Base-by-base conservation (phyloP, 2,888 invertebrate genomes). In the Apantesis nais region DNA sequence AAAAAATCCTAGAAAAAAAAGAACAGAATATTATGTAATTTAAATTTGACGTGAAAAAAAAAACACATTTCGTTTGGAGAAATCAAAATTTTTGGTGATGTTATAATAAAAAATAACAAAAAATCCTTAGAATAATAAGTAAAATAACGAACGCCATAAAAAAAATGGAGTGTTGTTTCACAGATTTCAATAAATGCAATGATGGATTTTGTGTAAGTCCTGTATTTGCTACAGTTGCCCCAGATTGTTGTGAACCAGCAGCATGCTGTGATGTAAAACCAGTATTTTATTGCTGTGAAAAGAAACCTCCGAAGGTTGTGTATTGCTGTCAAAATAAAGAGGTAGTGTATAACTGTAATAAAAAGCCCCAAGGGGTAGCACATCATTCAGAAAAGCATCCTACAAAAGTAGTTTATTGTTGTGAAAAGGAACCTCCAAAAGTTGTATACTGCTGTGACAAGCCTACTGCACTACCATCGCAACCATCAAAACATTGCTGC, bases 131-230 rank as follows among this genome's bases (percentile, higher is more conserved):
- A 55, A 48, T 48, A 39, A 58, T 31, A 62, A 79, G 70, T 74
- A 19, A 70, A 60, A 65, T 75, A 68, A 72, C 25, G 12, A 62
- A 71, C 77, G 74, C 2, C 14, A 73, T n/a, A 81, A 80, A 86
- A 78, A 93, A 86, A 78, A 93, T 93, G 93, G 88, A 89, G 63
- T 89, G 86, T 77, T 91, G 89, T 70, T 89, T 85, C 74, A 68
- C 79, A 11, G 85, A 85, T 14, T 87, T 58, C 16, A 34, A 29
- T n/a, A 88, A 5, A 22, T 44, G 41, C 89, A 90, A 73, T 88
- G 85, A 31, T 86, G 88, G 55, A 90, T 82, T 75, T 70, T 87
- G 25, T 37, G 92, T 92, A 22, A 82, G 89, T 9, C 93, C 94
- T 11, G 78, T 91, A 71, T 79, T 93, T 71, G 83, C 66, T 39